phyloP scores from a whole-genome alignment of 2,888 invertebrate genomes.

The Lathronympha strigana region DNA sequence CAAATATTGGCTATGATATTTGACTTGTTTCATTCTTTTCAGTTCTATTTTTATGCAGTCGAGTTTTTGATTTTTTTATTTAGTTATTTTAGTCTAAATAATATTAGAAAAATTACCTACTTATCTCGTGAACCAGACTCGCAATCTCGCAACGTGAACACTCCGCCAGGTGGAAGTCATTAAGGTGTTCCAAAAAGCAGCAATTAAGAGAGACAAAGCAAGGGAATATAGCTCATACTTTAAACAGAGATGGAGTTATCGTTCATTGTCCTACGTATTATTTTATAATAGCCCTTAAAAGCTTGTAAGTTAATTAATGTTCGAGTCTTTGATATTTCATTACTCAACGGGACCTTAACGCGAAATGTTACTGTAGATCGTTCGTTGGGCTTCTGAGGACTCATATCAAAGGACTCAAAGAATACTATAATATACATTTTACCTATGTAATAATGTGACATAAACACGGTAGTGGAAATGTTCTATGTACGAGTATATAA shows the following conservation, averaged over 20 bases:
- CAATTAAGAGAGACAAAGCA: conserved; percentile 69
- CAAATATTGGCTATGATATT: no score
- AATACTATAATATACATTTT: no score
- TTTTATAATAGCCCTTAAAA: conserved; percentile 34
- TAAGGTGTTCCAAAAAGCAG: conserved; percentile 66
- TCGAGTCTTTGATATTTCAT: conserved; percentile 34
- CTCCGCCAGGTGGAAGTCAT: conserved; percentile 67
- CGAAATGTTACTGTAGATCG: conserved; percentile 6
- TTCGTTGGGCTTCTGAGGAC: conserved; percentile 13
- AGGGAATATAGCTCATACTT: conserved; percentile 54
- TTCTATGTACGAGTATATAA: no score
- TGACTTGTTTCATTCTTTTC: background rate
- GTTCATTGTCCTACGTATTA: conserved; percentile 33
- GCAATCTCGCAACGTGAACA: background rate
- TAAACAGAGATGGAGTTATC: conserved; percentile 48
- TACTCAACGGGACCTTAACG: background rate
- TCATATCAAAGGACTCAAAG: conserved; percentile 10
- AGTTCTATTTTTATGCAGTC: no score
- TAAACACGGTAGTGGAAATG: no score
- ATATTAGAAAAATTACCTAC: background rate
- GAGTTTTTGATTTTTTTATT: no score
- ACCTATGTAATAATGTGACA: no score
- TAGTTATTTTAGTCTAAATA: no score
- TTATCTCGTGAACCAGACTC: background rate
- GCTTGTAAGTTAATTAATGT: conserved; percentile 37